Evolutionary conservation across 2,113 vertebrate genomes (phyloP).

Genomic region (Channa maculata): DNA sequence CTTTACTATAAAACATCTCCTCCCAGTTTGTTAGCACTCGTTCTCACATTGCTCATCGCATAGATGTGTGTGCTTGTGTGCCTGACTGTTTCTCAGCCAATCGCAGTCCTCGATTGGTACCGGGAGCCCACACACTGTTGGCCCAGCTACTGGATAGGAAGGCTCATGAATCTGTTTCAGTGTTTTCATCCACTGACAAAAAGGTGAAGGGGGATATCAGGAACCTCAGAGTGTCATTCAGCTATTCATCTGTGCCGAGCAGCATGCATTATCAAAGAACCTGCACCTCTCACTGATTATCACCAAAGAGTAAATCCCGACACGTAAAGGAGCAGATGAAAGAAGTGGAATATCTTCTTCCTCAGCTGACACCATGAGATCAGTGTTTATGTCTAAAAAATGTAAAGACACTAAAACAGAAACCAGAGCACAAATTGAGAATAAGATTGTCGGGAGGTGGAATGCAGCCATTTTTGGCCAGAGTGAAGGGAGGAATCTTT

Average conservation of each 20-base stretch:
- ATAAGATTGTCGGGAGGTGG: slow-evolving; percentile 55
- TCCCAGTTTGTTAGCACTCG: slow-evolving; percentile 5
- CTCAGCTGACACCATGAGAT: slow-evolving; percentile 50
- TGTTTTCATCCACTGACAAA: slow-evolving; percentile 53
- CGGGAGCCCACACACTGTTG: slow-evolving; percentile 50
- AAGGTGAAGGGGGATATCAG: slow-evolving; percentile 32
- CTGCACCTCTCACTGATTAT: slow-evolving; percentile 45
- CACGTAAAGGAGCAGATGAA: slow-evolving; percentile 27
- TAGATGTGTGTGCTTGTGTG: slow-evolving; percentile 29
- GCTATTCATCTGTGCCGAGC: slow-evolving; percentile 52
- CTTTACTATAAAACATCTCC: slow-evolving; percentile 38
- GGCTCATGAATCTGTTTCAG: slow-evolving; percentile 66
- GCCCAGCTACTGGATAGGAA: slow-evolving; percentile 40
- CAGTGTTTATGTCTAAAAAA: slow-evolving; percentile 54
- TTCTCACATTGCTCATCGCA: slow-evolving; percentile 47
- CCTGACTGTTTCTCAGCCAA: slow-evolving; percentile 42
- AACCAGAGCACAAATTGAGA: slow-evolving; percentile 59
- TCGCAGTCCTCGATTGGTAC: slow-evolving; percentile 33
- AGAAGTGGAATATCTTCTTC: slow-evolving; percentile 33
- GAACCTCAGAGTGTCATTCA: slow-evolving; percentile 53
- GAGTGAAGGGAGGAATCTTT: slow-evolving; percentile 65
- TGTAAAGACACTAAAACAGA: slow-evolving; percentile 52
- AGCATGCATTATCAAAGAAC: slow-evolving; percentile 28
- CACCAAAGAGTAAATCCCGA: slow-evolving; percentile 56
- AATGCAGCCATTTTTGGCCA: slow-evolving; percentile 60